Conservation (phyloP, 2,113 vertebrate species). For the Hydrolagus affinis region DNA sequence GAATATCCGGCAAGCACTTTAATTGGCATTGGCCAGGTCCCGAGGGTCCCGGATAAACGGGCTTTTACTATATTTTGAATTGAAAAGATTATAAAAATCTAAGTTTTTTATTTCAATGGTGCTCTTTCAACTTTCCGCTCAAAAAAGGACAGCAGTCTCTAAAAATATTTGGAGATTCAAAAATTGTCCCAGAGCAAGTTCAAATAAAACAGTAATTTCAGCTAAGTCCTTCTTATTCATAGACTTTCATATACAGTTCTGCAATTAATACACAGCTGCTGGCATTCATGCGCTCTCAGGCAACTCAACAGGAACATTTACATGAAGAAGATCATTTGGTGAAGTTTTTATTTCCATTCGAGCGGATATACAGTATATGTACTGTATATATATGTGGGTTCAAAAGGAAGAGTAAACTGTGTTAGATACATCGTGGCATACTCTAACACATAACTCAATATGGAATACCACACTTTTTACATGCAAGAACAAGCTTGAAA, state of each 20-base stretch:
- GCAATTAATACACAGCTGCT: neutral
- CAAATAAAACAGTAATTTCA: too few relatives aligned
- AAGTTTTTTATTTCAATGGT: too few relatives aligned
- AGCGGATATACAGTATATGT: too few relatives aligned
- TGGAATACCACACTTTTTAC: constrained; percentile 1
- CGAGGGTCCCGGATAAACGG: too few relatives aligned
- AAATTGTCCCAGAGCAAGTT: too few relatives aligned
- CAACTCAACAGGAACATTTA: neutral
- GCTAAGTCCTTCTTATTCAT: neutral
- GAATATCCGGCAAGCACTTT: too few relatives aligned
- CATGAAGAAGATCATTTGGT: neutral
- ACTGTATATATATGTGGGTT: neutral
- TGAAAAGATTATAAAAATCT: too few relatives aligned
- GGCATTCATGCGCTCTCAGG: neutral
- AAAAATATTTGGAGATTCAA: too few relatives aligned
- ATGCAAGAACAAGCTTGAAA: constrained; percentile 7
- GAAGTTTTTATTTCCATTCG: neutral
- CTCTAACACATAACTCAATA: neutral
- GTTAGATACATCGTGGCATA: neutral
- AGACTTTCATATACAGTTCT: neutral
- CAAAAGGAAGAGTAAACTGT: neutral
- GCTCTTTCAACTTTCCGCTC: too few relatives aligned
- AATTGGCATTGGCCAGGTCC: too few relatives aligned
- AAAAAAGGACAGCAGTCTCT: too few relatives aligned
- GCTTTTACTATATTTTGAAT: too few relatives aligned